Percentiles rank a stretch among this genome's conserved stretches.
Conservation (phyloP, 2,113 vertebrate species). For the Ardeotis arabs region DNA sequence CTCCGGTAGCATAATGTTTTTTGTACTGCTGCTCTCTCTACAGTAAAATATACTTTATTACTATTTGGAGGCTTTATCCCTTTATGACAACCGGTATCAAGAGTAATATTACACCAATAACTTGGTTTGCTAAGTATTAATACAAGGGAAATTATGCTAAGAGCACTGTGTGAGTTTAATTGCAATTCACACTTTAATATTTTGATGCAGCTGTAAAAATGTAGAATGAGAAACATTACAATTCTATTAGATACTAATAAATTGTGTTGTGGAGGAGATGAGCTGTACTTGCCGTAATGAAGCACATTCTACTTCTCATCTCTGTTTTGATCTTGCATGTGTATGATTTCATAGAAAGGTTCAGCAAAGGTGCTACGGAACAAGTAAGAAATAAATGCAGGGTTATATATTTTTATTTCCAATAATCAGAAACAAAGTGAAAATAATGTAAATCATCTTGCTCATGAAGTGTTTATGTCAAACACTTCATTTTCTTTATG, state of each 20-base stretch:
- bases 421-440: constrained; percentile 21
- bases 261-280: constrained; percentile 63
- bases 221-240: constrained; percentile 69
- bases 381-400: not conserved
- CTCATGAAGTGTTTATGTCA: constrained; percentile 8
- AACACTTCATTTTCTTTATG: not conserved
- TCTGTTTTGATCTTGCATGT: constrained; percentile 15
- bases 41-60: constrained; percentile 64
- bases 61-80: constrained; percentile 63
- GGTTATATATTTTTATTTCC: not conserved
- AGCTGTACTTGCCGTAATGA: constrained; percentile 46
- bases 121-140: constrained; percentile 74
- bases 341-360: not conserved
- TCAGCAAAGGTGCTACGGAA: not conserved
- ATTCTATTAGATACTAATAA: constrained; percentile 74
- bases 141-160: constrained; percentile 72
- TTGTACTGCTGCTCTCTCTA: constrained; percentile 11
- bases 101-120: constrained; percentile 73
- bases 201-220: constrained; percentile 75
- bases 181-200: constrained; percentile 71
- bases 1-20: constrained; percentile 24
- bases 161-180: constrained; percentile 71
- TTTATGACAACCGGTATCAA: constrained; percentile 67
- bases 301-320: constrained; percentile 19
- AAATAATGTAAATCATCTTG: constrained; percentile 42